phyloP scores from a whole-genome alignment of 2,888 invertebrate genomes.

The Xanthia icteritia region DNA sequence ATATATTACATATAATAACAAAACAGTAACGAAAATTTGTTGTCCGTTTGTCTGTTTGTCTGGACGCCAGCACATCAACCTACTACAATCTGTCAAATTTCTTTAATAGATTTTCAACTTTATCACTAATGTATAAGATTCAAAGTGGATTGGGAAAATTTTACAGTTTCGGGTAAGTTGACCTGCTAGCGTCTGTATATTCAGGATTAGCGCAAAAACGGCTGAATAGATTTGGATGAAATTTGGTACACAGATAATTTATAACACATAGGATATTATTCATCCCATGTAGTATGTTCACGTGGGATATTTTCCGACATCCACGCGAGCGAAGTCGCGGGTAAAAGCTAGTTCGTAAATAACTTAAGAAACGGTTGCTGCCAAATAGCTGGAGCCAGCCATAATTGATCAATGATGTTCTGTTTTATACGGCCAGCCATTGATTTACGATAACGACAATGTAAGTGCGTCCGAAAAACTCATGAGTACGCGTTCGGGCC shows the following conservation, averaged over 20 bases:
- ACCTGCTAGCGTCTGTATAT: too few relatives aligned
- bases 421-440: slow-evolving; percentile 66
- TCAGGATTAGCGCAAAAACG: background rate
- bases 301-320: too few relatives aligned
- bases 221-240: background rate
- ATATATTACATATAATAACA: too few relatives aligned
- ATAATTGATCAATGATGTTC: slow-evolving; percentile 66
- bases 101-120: too few relatives aligned
- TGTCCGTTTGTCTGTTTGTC: background rate
- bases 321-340: background rate
- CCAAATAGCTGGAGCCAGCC: slow-evolving; percentile 61
- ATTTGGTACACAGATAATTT: too few relatives aligned
- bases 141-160: too few relatives aligned
- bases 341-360: slow-evolving; percentile 43
- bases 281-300: background rate
- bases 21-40: background rate
- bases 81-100: too few relatives aligned
- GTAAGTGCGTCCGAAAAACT: slow-evolving; percentile 84
- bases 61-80: too few relatives aligned
- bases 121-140: too few relatives aligned
- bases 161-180: too few relatives aligned
- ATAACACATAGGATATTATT: background rate
- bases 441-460: slow-evolving; percentile 85
- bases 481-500: slow-evolving; percentile 74
- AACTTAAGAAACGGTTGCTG: slow-evolving; percentile 51